Evolutionary conservation across 2,888 invertebrate genomes (phyloP).

Genomic region (Pseudoips prasinana): DNA sequence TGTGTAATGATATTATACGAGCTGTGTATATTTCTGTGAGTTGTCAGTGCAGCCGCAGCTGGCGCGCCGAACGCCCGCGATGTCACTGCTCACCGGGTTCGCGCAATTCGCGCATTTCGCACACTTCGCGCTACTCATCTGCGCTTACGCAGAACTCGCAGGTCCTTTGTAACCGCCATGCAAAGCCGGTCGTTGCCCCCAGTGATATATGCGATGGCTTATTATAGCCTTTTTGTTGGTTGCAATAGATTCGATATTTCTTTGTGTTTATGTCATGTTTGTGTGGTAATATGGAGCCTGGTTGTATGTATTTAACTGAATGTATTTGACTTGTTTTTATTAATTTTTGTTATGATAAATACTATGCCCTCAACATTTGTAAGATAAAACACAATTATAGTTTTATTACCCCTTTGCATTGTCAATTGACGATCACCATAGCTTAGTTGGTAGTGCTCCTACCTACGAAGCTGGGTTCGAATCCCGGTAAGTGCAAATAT

Average conservation of each 20-base stretch:
- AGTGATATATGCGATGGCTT: slow-evolving; percentile 54
- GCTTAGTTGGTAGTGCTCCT: no score
- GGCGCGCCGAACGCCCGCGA: slow-evolving; percentile 35
- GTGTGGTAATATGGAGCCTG: background rate
- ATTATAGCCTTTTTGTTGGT: slow-evolving; percentile 26
- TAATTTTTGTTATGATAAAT: no score
- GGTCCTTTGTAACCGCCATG: slow-evolving; percentile 48
- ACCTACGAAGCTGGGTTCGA: no score
- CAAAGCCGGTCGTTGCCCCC: slow-evolving; percentile 70
- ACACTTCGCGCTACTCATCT: slow-evolving; percentile 36
- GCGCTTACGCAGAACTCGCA: slow-evolving; percentile 52
- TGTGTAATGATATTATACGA: background rate
- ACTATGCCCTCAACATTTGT: no score
- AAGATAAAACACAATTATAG: no score
- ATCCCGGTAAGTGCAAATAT: no score
- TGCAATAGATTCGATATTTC: slow-evolving; percentile 8
- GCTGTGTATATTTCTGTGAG: background rate
- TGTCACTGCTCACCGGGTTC: slow-evolving; percentile 33
- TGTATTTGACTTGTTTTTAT: no score
- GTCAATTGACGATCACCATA: no score
- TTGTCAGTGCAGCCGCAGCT: slow-evolving; percentile 38
- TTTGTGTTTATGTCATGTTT: background rate
- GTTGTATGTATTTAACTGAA: background rate
- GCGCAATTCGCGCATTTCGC: slow-evolving; percentile 42
- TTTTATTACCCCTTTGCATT: no score